Evolutionary conservation across 2,797 vertebrate species (phyloP).

Genomic region (Alcedo quadribrachys): DNA sequence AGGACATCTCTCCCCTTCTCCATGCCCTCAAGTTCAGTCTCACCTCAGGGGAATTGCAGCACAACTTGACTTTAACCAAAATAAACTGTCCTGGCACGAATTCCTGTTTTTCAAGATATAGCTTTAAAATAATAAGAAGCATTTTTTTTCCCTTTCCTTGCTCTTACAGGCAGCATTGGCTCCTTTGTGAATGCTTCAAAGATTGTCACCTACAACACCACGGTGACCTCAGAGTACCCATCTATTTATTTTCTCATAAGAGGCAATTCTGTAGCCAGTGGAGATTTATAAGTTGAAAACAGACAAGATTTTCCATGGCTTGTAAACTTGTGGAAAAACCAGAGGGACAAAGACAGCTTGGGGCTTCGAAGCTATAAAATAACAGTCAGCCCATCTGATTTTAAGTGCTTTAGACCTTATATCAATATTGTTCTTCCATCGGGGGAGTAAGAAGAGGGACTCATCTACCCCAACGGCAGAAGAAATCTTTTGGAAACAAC

Average conservation of each 20-base stretch:
- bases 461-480: background rate
- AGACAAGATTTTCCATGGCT: slow-evolving; percentile 54
- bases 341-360: slow-evolving; percentile 12
- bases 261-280: background rate
- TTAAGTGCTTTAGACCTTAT: slow-evolving; percentile 52
- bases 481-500: slow-evolving; percentile 41
- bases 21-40: background rate
- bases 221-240: background rate
- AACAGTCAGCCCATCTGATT: slow-evolving; percentile 13
- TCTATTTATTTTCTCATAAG: slow-evolving; percentile 35
- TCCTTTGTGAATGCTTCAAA: slow-evolving; percentile 6
- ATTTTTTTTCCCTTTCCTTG: background rate
- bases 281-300: slow-evolving; percentile 56
- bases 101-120: slow-evolving; percentile 20
- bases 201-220: slow-evolving; percentile 46
- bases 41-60: background rate
- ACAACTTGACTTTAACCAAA: slow-evolving; percentile 41
- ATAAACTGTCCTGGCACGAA: slow-evolving; percentile 27
- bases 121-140: background rate
- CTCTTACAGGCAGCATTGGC: background rate
- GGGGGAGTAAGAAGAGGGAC: background rate
- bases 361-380: slow-evolving; percentile 10
- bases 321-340: slow-evolving; percentile 41
- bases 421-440: slow-evolving; percentile 57
- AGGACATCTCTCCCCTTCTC: background rate